These are phyloP conservation scores for Aurelia sp. DNA, from an alignment of 30 jellyfish, hydroid and myxozoan genomes.

Conservation along the genomic window DNA sequence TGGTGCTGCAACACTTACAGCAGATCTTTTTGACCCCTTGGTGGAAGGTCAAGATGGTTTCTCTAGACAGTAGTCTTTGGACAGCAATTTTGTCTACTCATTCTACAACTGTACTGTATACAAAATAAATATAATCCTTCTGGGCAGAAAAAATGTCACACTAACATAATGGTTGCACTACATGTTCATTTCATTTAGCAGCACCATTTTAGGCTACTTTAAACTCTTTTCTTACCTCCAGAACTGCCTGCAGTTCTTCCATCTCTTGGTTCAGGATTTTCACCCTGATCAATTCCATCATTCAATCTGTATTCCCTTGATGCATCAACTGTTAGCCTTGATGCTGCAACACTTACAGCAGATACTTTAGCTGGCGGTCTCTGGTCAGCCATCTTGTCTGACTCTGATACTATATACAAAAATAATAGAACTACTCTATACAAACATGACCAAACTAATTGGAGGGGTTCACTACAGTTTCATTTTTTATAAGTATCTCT, in stretches of 20 bases:
- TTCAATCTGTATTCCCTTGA: conserved; percentile 52
- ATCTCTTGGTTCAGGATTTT: not conserved
- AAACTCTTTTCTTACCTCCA: too few species aligned
- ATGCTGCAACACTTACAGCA: conserved; percentile 66
- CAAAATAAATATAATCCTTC: too few species aligned
- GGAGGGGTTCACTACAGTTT: too few species aligned
- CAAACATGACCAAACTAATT: too few species aligned
- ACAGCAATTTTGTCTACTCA: conserved; percentile 47
- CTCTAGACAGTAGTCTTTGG: conserved; percentile 31
- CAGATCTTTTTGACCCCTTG: conserved; percentile 54
- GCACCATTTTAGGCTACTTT: too few species aligned
- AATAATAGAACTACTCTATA: too few species aligned
- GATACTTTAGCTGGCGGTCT: not conserved
- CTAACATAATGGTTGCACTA: too few species aligned
- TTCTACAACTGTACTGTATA: too few species aligned
- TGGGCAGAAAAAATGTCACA: too few species aligned
- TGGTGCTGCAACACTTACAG: conserved; percentile 65
- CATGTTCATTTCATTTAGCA: too few species aligned
- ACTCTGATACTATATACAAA: not conserved
- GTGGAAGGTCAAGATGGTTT: conserved; percentile 59
- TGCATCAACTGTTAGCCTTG: conserved; percentile 75
- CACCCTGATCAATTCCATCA: conserved; percentile 27
- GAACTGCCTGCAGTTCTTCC: too few species aligned
- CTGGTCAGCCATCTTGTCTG: conserved; percentile 53
- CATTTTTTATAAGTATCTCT: too few species aligned